phyloP scores from a whole-genome alignment of 2,888 invertebrate species.

The Nephrotoma flavescens region DNA sequence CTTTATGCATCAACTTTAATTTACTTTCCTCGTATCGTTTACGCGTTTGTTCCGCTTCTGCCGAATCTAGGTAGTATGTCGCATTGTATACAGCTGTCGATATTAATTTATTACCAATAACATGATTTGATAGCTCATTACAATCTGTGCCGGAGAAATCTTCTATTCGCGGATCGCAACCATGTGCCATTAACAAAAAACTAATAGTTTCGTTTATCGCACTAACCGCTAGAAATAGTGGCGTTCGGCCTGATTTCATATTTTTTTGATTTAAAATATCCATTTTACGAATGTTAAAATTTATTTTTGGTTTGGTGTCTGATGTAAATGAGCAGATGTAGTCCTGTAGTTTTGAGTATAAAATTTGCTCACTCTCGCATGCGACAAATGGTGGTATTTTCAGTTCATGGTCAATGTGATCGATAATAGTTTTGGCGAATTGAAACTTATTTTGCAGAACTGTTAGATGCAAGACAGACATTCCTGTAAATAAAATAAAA shows the following conservation, averaged over 20 bases:
- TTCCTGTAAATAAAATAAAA: background rate
- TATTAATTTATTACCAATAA: conserved; percentile 10
- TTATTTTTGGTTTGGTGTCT: background rate
- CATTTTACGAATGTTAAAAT: conserved; percentile 13
- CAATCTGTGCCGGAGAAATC: conserved; percentile 24
- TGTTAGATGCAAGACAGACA: background rate
- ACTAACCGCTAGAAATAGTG: conserved; percentile 24
- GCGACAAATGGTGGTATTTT: background rate
- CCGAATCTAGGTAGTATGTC: background rate
- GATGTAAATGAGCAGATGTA: background rate
- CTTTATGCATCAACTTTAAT: background rate
- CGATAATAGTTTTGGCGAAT: background rate
- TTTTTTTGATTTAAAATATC: conserved; percentile 22
- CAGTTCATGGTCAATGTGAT: background rate
- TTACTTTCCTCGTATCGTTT: background rate
- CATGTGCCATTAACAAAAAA: conserved; percentile 8
- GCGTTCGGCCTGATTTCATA: conserved; percentile 21
- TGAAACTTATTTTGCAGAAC: background rate
- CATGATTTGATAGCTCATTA: conserved; percentile 20
- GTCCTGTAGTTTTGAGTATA: background rate
- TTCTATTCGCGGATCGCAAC: conserved; percentile 22
- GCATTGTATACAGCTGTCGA: background rate
- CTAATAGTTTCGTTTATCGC: conserved; percentile 13
- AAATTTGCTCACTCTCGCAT: background rate
- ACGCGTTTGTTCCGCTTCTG: background rate